Evolutionary conservation across 2,797 vertebrate species (phyloP), one percentile per base, ranked within the genome.

Genomic region (Bufotes viridis): DNA sequence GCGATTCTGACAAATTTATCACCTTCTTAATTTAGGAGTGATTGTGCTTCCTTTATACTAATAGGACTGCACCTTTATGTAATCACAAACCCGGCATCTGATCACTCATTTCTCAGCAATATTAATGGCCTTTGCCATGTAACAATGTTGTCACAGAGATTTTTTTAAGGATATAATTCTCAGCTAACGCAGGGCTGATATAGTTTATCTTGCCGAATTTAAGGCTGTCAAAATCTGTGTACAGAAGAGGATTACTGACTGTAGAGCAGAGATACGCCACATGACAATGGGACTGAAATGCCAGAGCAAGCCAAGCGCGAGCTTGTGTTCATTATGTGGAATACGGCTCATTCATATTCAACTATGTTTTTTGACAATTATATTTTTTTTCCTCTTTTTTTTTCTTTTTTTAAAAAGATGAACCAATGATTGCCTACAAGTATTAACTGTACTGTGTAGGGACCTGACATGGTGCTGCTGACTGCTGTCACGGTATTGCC

Each of bases 191-290:
- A 34, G 82, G 70, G 26, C 20, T 24, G 72, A 89, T 86, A 82
- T 86, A 82, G 88, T 82, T 89, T 86, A 82, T 86, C 75, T 86
- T 53, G 70, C 26, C 57, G 78, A 69, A 76, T 85, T 78, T 85
- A 76, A 81, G 63, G 61, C 84, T 86, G 61, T 86, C 72, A 86
- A 72, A 89, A 84, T 86, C 79, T 34, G 53, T 61, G 88, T 61
- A 82, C 81, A 78, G 60, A 24, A 18, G 78, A 67, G 87, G 84
- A 85, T 85, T 85, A 89, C 26, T 18, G 69, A 76, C 26, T 13
- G 29, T 15, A 53, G 65, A 49, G 26, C 49, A 17, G 85, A 87
- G 75, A 82, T 82, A 74, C 57, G 34, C 60, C 34, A 76, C 60
- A 86, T 70, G 58, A 65, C 57, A 63, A 86, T 70, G 58, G 29